A percentile compares a stretch with the other conserved stretches of the same genome.
Conservation (phyloP, 1,140 invertebrate genomes). For the Nebria ingens region DNA sequence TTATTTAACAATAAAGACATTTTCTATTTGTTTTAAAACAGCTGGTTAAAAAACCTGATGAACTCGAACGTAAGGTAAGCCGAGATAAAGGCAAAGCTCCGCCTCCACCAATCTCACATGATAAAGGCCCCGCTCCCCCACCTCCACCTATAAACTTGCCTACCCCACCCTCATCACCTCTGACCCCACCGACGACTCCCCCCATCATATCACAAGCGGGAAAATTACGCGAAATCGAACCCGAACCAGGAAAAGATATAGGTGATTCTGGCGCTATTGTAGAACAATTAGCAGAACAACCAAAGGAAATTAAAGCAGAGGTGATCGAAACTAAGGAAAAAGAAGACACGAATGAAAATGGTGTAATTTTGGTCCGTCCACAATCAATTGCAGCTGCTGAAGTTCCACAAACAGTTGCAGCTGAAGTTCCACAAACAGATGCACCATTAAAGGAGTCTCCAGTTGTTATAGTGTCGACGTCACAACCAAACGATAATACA, state of each 20-base stretch:
- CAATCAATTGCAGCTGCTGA: neutral
- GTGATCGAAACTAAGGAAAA: slow-evolving; percentile 11
- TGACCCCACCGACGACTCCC: slow-evolving; percentile 28
- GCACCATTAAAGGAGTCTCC: neutral
- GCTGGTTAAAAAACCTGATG: slow-evolving; percentile 43
- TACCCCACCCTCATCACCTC: slow-evolving; percentile 38
- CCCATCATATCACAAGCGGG: slow-evolving; percentile 15
- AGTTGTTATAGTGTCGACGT: slow-evolving; percentile 17
- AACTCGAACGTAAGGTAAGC: slow-evolving; percentile 27
- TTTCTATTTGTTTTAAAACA: too few species aligned
- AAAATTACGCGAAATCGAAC: neutral
- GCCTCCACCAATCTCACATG: slow-evolving; percentile 38
- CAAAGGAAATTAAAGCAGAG: neutral
- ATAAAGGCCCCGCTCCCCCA: slow-evolving; percentile 60
- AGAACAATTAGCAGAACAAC: neutral
- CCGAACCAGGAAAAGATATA: neutral
- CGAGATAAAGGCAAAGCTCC: slow-evolving; percentile 60
- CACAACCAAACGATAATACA: slow-evolving; percentile 16
- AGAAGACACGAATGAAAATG: slow-evolving; percentile 13
- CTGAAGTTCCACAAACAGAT: neutral
- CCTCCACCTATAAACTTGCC: slow-evolving; percentile 39
- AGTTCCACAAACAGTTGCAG: neutral
- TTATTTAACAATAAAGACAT: neutral
- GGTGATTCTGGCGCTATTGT: too few species aligned
- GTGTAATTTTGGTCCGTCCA: slow-evolving; percentile 12